Conservation (phyloP, 1,140 invertebrate species). For the Megalopta genalis region DNA sequence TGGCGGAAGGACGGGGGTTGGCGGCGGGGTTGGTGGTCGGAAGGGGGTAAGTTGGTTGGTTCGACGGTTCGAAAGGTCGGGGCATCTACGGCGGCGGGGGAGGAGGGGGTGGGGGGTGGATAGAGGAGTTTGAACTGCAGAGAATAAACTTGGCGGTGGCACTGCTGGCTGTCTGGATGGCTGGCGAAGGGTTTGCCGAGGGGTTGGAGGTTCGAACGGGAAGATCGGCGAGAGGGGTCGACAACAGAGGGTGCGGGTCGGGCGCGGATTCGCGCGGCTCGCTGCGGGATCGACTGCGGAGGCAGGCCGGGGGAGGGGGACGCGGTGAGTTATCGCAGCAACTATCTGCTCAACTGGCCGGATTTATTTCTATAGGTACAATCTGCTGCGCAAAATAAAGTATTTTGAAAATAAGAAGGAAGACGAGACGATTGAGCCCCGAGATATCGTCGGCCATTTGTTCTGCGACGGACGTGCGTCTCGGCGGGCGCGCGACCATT, state of each 20-base stretch:
- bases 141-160: constrained; percentile 62
- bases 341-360: constrained; percentile 74
- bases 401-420: constrained; percentile 70
- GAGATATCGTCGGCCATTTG: constrained; percentile 61
- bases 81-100: constrained; percentile 11
- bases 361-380: constrained; percentile 79
- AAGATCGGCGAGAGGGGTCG: constrained; percentile 28
- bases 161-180: constrained; percentile 14
- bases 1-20: background rate
- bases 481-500: background rate
- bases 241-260: constrained; percentile 25
- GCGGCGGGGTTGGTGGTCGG: constrained; percentile 3
- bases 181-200: constrained; percentile 28
- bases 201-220: background rate
- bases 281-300: constrained; percentile 23
- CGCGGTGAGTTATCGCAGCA: constrained; percentile 70
- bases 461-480: constrained; percentile 45
- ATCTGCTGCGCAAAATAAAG: constrained; percentile 76
- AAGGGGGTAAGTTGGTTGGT: constrained; percentile 42
- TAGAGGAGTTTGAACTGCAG: constrained; percentile 62
- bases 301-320: constrained; percentile 20
- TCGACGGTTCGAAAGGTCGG: constrained; percentile 55
- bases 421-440: constrained; percentile 48
- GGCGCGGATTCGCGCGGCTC: background rate
- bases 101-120: background rate